Conservation (phyloP, 2,888 invertebrate species). For the Dicyrtoma fusca region DNA sequence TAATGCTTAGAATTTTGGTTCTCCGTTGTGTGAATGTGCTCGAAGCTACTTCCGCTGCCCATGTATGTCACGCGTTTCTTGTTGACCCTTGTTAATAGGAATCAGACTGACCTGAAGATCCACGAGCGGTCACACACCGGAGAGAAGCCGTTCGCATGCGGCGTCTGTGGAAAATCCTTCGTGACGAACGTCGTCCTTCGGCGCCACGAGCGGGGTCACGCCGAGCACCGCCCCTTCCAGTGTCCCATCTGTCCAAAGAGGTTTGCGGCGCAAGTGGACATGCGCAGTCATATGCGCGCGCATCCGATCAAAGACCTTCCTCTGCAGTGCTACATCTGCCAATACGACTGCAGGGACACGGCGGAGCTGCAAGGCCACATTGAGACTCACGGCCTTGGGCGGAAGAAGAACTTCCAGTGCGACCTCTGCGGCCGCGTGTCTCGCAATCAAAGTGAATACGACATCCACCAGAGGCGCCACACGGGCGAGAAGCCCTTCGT, state of each 20-base stretch:
- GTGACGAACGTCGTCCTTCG: slow-evolving; percentile 18
- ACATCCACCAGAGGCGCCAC: slow-evolving; percentile 15
- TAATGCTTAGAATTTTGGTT: no score
- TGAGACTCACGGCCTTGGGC: slow-evolving; percentile 8
- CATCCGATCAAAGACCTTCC: slow-evolving; percentile 25
- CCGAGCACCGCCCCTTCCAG: slow-evolving; percentile 10
- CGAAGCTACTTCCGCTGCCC: no score
- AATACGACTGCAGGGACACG: slow-evolving; percentile 10
- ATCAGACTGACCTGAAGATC: slow-evolving; percentile 14
- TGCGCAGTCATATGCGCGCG: slow-evolving; percentile 20
- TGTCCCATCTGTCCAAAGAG: slow-evolving; percentile 19
- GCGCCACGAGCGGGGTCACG: slow-evolving; percentile 21
- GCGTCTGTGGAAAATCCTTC: slow-evolving; percentile 11
- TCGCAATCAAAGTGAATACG: slow-evolving; percentile 24
- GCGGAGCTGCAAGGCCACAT: neutral
- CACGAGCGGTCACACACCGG: slow-evolving; percentile 17
- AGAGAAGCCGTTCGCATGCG: neutral
- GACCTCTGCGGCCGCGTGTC: slow-evolving; percentile 1
- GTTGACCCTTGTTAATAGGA: no score
- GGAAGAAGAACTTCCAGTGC: slow-evolving; percentile 18
- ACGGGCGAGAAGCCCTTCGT: slow-evolving; percentile 7
- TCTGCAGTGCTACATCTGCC: slow-evolving; percentile 15
- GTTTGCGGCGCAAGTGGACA: slow-evolving; percentile 20
- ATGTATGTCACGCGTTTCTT: no score
- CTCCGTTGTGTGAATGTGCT: no score